These are phyloP conservation scores for Lampris incognitus DNA, from an alignment of 2,113 vertebrate species.

Conservation along the genomic window DNA sequence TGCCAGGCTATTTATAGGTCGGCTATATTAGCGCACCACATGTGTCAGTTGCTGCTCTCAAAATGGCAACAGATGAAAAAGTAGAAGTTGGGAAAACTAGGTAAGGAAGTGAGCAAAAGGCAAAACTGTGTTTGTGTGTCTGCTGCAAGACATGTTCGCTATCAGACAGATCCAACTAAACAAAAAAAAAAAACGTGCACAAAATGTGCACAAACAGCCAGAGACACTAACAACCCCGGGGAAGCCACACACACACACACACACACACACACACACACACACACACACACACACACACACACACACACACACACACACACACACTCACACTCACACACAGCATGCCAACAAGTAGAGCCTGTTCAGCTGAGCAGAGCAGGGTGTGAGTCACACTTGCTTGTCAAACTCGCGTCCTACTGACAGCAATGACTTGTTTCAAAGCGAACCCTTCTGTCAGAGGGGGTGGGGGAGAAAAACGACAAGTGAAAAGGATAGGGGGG, in stretches of 20 bases:
- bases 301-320: constrained; percentile 13
- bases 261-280: neutral
- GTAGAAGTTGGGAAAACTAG: constrained; percentile 23
- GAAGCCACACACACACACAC: neutral
- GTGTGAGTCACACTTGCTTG: constrained; percentile 67
- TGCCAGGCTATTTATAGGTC: constrained; percentile 68
- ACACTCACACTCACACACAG: constrained; percentile 22
- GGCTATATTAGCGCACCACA: constrained; percentile 60
- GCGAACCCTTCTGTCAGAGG: constrained; percentile 1
- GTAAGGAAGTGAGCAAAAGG: constrained; percentile 31
- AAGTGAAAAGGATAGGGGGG: neutral
- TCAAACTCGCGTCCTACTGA: constrained; percentile 55
- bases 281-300: constrained; percentile 10
- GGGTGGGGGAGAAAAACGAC: neutral
- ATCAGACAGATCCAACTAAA: constrained; percentile 53
- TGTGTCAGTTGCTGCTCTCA: constrained; percentile 73
- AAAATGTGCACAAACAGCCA: constrained; percentile 24
- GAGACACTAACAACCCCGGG: neutral
- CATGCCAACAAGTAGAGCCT: constrained; percentile 73
- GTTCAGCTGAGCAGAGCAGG: constrained; percentile 58
- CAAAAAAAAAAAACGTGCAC: constrained; percentile 23
- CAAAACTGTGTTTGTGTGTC: neutral
- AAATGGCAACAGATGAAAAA: constrained; percentile 60
- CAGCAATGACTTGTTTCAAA: constrained; percentile 38
- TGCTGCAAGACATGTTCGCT: constrained; percentile 23